phyloP scores from a whole-genome alignment of 1,140 invertebrate species.

The Drosophila mojavensis region DNA sequence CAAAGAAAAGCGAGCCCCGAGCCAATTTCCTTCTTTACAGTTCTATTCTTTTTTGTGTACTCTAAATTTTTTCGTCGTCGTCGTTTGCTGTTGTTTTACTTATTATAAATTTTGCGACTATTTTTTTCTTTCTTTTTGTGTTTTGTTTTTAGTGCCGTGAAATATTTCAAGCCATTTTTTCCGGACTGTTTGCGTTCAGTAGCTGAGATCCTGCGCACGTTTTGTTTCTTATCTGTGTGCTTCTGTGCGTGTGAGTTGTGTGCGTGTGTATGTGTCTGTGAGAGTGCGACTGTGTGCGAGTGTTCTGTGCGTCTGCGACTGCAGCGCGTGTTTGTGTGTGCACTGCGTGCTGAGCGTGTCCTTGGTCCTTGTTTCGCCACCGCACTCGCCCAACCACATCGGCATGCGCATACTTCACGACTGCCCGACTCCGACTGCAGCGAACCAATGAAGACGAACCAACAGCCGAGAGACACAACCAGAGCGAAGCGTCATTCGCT shows the following conservation, averaged over 20 bases:
- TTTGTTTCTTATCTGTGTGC: conserved; percentile 60
- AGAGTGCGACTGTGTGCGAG: conserved; percentile 28
- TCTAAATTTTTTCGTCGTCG: conserved; percentile 23
- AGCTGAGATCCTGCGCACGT: conserved; percentile 74
- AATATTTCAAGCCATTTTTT: conserved; percentile 78
- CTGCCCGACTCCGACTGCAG: conserved; percentile 39
- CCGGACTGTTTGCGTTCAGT: conserved; percentile 68
- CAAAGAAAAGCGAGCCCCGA: conserved; percentile 19
- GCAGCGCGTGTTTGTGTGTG: conserved; percentile 31
- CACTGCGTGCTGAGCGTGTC: conserved; percentile 47
- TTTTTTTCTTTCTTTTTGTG: conserved; percentile 56
- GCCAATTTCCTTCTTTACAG: conserved; percentile 18
- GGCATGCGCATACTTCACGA: conserved; percentile 46
- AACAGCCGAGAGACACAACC: conserved; percentile 42
- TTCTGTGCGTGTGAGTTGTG: conserved; percentile 17
- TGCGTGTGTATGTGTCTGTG: conserved; percentile 12
- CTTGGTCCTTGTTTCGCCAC: conserved; percentile 64
- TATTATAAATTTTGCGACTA: conserved; percentile 57
- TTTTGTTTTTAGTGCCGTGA: conserved; percentile 55
- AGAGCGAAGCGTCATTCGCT: conserved; percentile 23
- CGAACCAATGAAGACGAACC: conserved; percentile 69
- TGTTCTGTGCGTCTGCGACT: conserved; percentile 8
- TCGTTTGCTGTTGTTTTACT: conserved; percentile 49
- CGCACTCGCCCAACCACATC: conserved; percentile 60
- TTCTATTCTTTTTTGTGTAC: conserved; percentile 33